phyloP scores from a whole-genome alignment of 2,888 invertebrate genomes.

The Tuberolachnus salignus region DNA sequence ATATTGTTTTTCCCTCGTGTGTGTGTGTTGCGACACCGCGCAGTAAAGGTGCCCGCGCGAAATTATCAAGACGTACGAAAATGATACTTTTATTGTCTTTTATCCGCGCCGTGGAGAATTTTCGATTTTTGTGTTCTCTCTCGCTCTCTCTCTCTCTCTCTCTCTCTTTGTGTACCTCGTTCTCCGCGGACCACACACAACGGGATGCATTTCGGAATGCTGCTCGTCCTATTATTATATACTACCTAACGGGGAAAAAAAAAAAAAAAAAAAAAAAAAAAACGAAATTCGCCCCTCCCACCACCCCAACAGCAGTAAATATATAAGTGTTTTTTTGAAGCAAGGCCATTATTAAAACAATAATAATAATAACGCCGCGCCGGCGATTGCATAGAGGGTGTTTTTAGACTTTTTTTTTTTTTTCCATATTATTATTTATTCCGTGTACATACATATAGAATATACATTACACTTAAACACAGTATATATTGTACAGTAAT shows the following conservation, averaged over 20 bases:
- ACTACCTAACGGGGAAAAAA: conserved; percentile 5
- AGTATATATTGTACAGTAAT: background rate
- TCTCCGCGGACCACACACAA: conserved; percentile 31
- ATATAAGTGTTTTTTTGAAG: too few species aligned
- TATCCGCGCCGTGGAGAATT: background rate
- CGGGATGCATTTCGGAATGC: conserved; percentile 28
- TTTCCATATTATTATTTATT: conserved; percentile 12
- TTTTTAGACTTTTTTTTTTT: conserved; percentile 15
- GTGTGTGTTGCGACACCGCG: background rate
- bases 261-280: too few species aligned
- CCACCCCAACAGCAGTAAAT: background rate
- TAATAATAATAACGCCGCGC: conserved; percentile 7
- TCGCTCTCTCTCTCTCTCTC: background rate
- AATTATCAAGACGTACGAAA: conserved; percentile 45
- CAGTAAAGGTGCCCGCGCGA: background rate
- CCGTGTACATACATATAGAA: background rate
- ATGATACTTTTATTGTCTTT: too few species aligned
- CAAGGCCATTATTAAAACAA: conserved; percentile 36
- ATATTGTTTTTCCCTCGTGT: conserved; percentile 3
- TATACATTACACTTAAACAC: background rate
- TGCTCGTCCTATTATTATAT: background rate
- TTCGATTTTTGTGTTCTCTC: background rate
- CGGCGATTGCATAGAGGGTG: conserved; percentile 6
- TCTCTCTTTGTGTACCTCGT: background rate
- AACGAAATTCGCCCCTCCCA: conserved; percentile 29